Evolutionary conservation across 2,113 vertebrate species (phyloP), one percentile per base, ranked within the genome.

Genomic region (Anhinga anhinga): DNA sequence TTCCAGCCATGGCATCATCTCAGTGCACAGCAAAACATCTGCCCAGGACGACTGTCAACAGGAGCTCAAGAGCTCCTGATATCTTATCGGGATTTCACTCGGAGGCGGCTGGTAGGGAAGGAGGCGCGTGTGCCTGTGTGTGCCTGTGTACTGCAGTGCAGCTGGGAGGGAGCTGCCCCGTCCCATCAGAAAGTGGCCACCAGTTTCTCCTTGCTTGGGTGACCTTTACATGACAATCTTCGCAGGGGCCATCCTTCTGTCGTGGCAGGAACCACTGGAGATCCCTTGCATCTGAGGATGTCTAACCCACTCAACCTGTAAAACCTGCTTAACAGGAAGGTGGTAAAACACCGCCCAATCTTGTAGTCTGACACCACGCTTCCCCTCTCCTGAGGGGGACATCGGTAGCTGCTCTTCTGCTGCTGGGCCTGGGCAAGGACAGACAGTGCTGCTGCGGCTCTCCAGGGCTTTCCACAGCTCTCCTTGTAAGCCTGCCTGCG

Each of bases 221-320:
- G 56, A 59, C 9, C 32, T 20, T 38, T 17, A 59, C 22, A 11
- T 42, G 45, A 26, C 69, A 70, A 15, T 15, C 32, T 84, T 36
- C 11, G 4, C 3, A 1, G 63, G 15, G n/a, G 18, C 53, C 16
- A 10, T 44, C 45, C 27, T 70, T 77, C 53, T 53, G 2, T 14
- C 58, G 44, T 4, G 4, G 53, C 61, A 70, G 52, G 32, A 92
- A 76, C 82, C 84, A 25, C 1, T 16, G 44, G 67, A 84, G 53
- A 90, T 58, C 3, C 3, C 27, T 53, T 92, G 34, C 8, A 53
- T 29, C 83, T 38, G 38, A 26, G 32, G 67, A 77, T 15, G 2
- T 47, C 65, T 94, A 93, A 98, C 83, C 82, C 92, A 73, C 72
- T 91, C 92, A 97, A 86, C 86, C 72, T 13, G 49, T 10, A 84